Evolutionary conservation across 2,113 vertebrate species (phyloP), one percentile per base, ranked within the genome.

Genomic region (Taxidea taxus): DNA sequence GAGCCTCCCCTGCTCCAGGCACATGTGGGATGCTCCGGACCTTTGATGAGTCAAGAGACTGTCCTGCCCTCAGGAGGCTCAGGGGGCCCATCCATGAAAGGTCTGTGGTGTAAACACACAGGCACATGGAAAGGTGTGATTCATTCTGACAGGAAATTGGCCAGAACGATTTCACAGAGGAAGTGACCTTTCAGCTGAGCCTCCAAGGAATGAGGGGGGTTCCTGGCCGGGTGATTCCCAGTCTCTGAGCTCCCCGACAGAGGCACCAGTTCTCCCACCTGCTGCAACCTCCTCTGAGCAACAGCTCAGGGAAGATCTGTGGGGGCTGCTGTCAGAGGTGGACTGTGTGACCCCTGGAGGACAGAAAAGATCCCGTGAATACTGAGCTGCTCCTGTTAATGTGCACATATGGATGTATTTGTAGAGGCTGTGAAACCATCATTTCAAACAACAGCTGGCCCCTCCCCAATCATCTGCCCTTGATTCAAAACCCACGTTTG

Each of bases 121-220:
- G 42, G 39, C 77, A 6, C 27, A 3, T 1, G 20, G 70, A 34
- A 92, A 86, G 80, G 58, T 42, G 31, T 58, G 58, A 92, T 60
- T 95, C 51, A 27, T 75, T 70, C 77, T 34, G 39, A 78, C 64
- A 64, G 44, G 87, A 70, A 42, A 88, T 29, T 56, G 92, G 56
- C 78, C 77, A 66, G 60, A 72, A 94, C 66, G 7, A 29, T 93
- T 37, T 78, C 80, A 23, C n/a, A 66, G 75, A 54, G 56, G 89
- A 77, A 87, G 56, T 39, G 72, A 89, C 87, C 93, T 95, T 97
- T 91, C 95, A 85, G 4, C 21, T 3, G 42, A 34, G 92, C 82
- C 82, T 87, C 77, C 77, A 9, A 75, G 42, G 54, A 92, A 44
- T 5, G 16, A 44, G 49, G 18, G 7, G 34, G 13, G 58, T 14